Base-by-base conservation (phyloP, 2,888 invertebrate species). In the Cremastobaeus sp. region DNA sequence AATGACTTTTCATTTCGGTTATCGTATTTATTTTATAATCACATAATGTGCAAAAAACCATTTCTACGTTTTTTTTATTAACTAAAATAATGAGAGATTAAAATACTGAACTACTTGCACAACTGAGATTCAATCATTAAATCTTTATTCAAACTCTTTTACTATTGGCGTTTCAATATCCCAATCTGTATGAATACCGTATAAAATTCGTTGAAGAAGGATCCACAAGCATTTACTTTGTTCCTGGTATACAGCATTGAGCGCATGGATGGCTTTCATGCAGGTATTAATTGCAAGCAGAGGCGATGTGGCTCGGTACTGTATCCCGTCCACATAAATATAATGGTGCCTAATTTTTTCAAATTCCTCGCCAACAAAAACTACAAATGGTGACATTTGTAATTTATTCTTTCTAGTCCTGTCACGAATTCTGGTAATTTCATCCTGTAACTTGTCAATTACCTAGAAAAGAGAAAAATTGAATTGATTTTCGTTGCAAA, bases 191-290 rank as follows among this genome's bases (percentile, higher is more conserved):
- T 43, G n/a, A 21, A 43, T n/a, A 11, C n/a, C 25, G 12, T 25
- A 43, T 11, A 43, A 21, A 8, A 43, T 1, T 25, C 12, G 6
- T 21, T 43, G 21, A 2, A 43, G 2, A 11, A 43, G 8, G 3
- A 57, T 17, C 57, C 57, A 57, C 28, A 57, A 18, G 18, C 9
- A 5, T n/a, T 17, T n/a, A 9, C 43, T 43, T 11, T 55, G 37
- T 15, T 2, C 35, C n/a, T 37, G 55, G 28, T 55, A 55, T 6
- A 41, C 14, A 12, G 41, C 41, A 15, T 47, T 37, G n/a, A 59
- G 39, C 5, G 48, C 60, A 28, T 60, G 47, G 5, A 60, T 9
- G 3, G 34, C 25, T 60, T 48, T 45, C 45, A 45, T 48, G 11
- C 39, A 25, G 1, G 14, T 21, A 28, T 48, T 48, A 2, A 62